phyloP scores from a whole-genome alignment of 2,888 invertebrate species.

The Parthenolecanium corni region DNA sequence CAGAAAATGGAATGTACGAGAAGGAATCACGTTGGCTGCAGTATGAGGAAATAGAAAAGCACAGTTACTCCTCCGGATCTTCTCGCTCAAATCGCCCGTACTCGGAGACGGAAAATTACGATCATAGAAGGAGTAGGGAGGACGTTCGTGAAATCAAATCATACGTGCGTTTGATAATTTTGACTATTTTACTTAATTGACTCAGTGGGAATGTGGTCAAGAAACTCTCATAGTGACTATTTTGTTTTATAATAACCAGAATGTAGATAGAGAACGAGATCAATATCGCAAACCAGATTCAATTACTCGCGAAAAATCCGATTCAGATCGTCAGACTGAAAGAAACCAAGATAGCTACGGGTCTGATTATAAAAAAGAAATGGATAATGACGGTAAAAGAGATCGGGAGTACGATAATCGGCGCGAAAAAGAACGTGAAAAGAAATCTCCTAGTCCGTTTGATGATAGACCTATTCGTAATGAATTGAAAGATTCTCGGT shows the following conservation, averaged over 20 bases:
- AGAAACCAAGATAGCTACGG: no score
- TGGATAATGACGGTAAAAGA: slow-evolving; percentile 2
- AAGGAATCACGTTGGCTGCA: slow-evolving; percentile 2
- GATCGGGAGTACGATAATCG: slow-evolving; percentile 2
- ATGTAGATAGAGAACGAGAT: slow-evolving; percentile 4
- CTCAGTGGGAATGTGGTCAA: neutral
- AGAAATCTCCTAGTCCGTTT: slow-evolving; percentile 2
- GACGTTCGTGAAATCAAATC: no score
- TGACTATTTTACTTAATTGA: neutral
- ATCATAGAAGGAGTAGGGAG: slow-evolving; percentile 10
- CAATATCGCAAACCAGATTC: slow-evolving; percentile 8
- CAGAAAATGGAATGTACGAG: slow-evolving; percentile 5
- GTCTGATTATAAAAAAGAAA: slow-evolving; percentile 9
- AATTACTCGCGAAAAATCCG: slow-evolving; percentile 1
- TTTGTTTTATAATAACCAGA: neutral
- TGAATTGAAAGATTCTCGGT: neutral
- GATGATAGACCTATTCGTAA: neutral
- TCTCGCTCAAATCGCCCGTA: neutral
- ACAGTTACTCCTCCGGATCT: neutral
- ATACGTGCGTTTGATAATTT: neutral
- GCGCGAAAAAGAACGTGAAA: slow-evolving; percentile 1
- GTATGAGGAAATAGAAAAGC: slow-evolving; percentile 4
- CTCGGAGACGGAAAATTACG: slow-evolving; percentile 11
- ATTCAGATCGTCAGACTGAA: no score
- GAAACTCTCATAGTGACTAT: neutral